Evolutionary conservation across 2,797 vertebrate genomes (phyloP), one percentile per base, ranked within the genome.

Genomic region (Crax fasciolata): DNA sequence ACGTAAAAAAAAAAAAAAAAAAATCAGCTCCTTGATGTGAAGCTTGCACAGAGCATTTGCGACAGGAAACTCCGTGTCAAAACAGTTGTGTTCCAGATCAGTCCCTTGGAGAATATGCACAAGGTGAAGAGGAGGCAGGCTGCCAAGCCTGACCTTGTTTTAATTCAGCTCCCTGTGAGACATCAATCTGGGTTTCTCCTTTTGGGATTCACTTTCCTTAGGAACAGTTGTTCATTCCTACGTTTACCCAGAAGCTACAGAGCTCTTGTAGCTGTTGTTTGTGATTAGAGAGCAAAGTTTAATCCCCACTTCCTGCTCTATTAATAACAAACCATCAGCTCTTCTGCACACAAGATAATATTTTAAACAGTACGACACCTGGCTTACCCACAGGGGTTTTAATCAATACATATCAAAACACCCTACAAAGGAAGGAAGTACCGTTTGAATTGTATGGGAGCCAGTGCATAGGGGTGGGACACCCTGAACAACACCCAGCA

Each of bases 71-170:
- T 20, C 73, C 54, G 23, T 11, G 12, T 92, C 84, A 86, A 78
- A 92, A 59, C 86, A 87, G 84, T 63, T 68, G 17, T 44, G 32
- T 54, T 79, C 84, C 93, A 90, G 85, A 84, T 74, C 63, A 7
- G 1, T n/a, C 83, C 87, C 93, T 15, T 20, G 71, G 83, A 92
- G 93, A 90, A 82, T 9, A 83, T 23, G 39, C 77, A n/a, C 93
- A 92, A 96, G 96, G 95, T 96, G 95, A 87, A 74, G 90, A 93
- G 88, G 55, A 90, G 91, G 85, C 87, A 88, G 87, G 39, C 91
- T 91, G 95, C 93, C 90, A 94, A 66, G 14, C 68, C 52, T 4
- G 13, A 43, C 90, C 90, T 83, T 71, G 84, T 76, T 92, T 93
- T 74, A 82, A 87, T 94, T 94, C 88, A 77, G 32, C 65, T 94